Evolutionary conservation across 2,888 invertebrate genomes (phyloP).

Genomic region (Hylaea fasciaria): DNA sequence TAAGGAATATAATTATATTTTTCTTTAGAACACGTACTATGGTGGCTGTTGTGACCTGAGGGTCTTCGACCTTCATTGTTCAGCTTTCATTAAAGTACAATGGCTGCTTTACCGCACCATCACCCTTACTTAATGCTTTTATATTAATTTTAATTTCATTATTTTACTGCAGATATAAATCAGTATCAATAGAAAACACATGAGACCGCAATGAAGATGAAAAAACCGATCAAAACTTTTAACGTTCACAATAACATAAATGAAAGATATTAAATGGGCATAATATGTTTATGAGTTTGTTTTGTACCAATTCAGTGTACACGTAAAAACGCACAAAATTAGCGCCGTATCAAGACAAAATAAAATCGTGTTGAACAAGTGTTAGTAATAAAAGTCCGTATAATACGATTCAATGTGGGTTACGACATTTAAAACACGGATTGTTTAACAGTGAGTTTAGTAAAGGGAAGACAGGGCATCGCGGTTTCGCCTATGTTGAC

Average conservation of each 20-base stretch:
- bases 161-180: neutral
- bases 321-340: slow-evolving; percentile 8
- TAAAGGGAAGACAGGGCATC: slow-evolving; percentile 12
- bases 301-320: neutral
- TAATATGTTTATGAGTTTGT: slow-evolving; percentile 2
- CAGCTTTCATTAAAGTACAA: slow-evolving; percentile 75
- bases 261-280: neutral
- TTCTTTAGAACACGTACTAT: slow-evolving; percentile 49
- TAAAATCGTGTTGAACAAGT: slow-evolving; percentile 34
- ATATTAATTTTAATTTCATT: slow-evolving; percentile 26
- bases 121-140: slow-evolving; percentile 45
- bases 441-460: slow-evolving; percentile 13
- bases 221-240: neutral
- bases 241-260: neutral
- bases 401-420: slow-evolving; percentile 28
- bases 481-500: slow-evolving; percentile 63
- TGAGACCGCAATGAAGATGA: no score
- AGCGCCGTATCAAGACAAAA: slow-evolving; percentile 23
- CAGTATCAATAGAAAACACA: neutral
- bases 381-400: slow-evolving; percentile 24
- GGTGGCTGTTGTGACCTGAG: slow-evolving; percentile 71
- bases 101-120: slow-evolving; percentile 56
- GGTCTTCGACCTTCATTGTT: slow-evolving; percentile 82
- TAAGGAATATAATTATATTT: slow-evolving; percentile 49
- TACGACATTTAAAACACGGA: slow-evolving; percentile 30